Evolutionary conservation across 2,113 vertebrate genomes (phyloP).

Genomic region (Hyaena hyaena): DNA sequence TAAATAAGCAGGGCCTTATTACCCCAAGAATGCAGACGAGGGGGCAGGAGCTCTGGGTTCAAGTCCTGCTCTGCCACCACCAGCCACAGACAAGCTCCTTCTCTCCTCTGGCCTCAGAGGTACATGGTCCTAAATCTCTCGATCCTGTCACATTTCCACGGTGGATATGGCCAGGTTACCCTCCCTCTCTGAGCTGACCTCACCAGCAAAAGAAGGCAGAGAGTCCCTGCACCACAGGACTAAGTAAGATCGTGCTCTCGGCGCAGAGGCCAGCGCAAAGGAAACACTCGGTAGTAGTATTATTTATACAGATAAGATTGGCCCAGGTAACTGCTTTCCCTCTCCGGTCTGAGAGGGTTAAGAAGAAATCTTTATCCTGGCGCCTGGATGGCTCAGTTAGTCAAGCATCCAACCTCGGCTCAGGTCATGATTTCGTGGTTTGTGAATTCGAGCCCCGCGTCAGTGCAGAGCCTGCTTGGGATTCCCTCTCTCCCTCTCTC

Average conservation of each 20-base stretch:
- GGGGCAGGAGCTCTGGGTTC: rapidly evolving
- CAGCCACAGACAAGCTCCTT: not conserved
- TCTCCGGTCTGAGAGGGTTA: not conserved
- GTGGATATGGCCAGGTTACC: not conserved
- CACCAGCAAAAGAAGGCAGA: not conserved
- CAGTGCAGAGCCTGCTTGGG: no score
- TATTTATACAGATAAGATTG: not conserved
- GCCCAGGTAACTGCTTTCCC: not conserved
- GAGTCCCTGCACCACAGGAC: rapidly evolving
- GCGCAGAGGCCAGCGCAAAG: not conserved
- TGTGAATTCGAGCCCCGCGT: no score
- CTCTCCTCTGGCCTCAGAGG: not conserved
- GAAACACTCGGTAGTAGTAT: rapidly evolving
- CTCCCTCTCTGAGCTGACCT: not conserved
- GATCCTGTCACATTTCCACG: rapidly evolving
- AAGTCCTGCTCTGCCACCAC: not conserved
- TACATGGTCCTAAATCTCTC: rapidly evolving
- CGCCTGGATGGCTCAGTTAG: no score
- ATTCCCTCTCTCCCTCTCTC: no score
- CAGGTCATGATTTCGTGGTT: no score
- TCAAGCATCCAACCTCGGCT: no score
- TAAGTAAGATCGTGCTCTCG: rapidly evolving
- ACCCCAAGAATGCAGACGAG: not conserved
- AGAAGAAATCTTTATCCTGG: not conserved
- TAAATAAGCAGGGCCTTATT: rapidly evolving